Conservation (phyloP, 1,140 invertebrate genomes). For the Anastrepha ludens region DNA sequence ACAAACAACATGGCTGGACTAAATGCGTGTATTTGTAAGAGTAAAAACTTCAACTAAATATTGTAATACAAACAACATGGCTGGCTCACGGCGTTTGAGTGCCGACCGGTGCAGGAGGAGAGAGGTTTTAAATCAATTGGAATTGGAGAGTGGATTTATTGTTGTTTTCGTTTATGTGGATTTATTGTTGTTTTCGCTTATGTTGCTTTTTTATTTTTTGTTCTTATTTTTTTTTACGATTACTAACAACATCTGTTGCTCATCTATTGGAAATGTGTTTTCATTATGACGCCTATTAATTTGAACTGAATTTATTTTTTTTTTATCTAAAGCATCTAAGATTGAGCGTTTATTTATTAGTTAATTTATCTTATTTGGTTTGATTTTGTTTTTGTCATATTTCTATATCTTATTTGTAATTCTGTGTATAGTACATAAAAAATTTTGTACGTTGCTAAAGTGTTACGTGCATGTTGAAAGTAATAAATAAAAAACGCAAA, state of each 20-base stretch:
- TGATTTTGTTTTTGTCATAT: not conserved
- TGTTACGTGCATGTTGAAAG: constrained; percentile 12
- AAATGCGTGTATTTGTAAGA: not conserved
- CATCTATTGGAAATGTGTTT: not conserved
- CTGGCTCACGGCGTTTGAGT: not conserved
- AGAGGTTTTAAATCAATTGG: not conserved
- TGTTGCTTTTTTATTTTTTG: not conserved
- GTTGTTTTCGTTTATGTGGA: not conserved
- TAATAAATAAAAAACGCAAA: not conserved
- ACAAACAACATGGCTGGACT: not conserved
- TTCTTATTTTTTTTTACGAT: not conserved
- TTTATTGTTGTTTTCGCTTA: not conserved
- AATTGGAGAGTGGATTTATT: not conserved
- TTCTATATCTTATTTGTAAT: not conserved
- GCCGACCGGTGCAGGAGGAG: not conserved
- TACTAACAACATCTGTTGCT: not conserved
- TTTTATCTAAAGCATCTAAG: constrained; percentile 59
- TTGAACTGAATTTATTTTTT: constrained; percentile 54
- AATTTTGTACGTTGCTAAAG: constrained; percentile 51
- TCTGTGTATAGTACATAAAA: constrained; percentile 42
- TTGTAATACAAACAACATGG: not conserved
- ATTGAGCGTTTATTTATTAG: constrained; percentile 60
- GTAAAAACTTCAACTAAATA: not conserved
- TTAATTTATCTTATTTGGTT: not conserved
- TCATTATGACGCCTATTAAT: not conserved